Evolutionary conservation across 2,113 vertebrate genomes (phyloP).

Genomic region (Lagopus leucura): DNA sequence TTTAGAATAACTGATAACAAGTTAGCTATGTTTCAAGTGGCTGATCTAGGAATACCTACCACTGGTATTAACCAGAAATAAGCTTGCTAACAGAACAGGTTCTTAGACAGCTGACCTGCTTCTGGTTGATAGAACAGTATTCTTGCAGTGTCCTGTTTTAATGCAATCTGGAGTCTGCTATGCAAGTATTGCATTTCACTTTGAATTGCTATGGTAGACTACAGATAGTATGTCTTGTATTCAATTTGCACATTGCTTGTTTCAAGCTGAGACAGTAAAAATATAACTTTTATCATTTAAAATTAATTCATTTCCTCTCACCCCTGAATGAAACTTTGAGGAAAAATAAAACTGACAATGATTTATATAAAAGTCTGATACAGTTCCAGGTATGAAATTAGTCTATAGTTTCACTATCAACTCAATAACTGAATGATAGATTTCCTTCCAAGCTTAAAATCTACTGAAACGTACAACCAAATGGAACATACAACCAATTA

Average conservation of each 20-base stretch:
- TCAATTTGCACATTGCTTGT: background rate
- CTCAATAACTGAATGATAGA: background rate
- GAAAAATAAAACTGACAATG: background rate
- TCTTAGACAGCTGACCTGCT: background rate
- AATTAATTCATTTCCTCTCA: background rate
- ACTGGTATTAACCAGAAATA: background rate
- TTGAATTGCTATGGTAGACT: background rate
- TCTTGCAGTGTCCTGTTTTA: background rate
- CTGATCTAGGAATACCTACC: background rate
- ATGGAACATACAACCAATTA: background rate
- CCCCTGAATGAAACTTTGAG: background rate
- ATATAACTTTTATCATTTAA: background rate
- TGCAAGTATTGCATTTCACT: background rate
- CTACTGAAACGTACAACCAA: background rate
- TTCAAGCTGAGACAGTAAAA: background rate
- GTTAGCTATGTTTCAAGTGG: background rate
- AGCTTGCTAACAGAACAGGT: background rate
- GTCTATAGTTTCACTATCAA: background rate
- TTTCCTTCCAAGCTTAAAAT: background rate
- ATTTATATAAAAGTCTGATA: background rate
- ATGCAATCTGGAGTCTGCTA: background rate
- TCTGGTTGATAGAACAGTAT: background rate
- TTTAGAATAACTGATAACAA: background rate
- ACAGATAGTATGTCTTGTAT: background rate
- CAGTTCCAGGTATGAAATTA: background rate